Evolutionary conservation across 2,113 vertebrate genomes (phyloP).

Genomic region (Petromus typicus): DNA sequence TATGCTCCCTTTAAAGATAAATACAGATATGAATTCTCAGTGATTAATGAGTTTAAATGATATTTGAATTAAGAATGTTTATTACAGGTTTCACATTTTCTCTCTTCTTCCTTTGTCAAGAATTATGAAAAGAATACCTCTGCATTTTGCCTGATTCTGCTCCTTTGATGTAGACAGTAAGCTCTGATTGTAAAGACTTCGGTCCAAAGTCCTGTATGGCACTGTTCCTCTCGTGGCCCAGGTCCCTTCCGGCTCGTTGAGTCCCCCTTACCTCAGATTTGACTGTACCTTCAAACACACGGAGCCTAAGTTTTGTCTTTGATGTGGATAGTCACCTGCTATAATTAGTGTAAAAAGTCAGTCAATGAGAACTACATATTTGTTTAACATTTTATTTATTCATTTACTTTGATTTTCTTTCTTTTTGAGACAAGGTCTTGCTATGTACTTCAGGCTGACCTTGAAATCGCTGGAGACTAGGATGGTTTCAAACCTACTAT

Average conservation of each 20-base stretch:
- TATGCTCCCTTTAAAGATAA: constrained; percentile 69
- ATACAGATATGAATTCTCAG: constrained; percentile 55
- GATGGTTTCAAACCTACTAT: background rate
- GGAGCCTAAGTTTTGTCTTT: background rate
- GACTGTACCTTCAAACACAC: background rate
- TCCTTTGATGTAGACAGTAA: constrained; percentile 40
- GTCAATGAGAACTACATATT: background rate
- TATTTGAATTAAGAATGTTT: constrained; percentile 77
- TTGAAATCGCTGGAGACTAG: background rate
- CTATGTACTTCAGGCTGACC: background rate
- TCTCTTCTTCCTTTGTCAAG: constrained; percentile 66
- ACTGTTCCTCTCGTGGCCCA: background rate
- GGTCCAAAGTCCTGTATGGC: background rate
- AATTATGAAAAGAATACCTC: constrained; percentile 62
- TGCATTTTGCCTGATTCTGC: background rate
- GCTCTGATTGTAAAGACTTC: background rate
- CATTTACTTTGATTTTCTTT: background rate
- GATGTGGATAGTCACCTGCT: background rate
- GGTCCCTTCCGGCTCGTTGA: background rate
- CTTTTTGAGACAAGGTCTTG: background rate
- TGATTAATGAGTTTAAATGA: constrained; percentile 72
- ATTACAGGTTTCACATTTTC: constrained; percentile 70
- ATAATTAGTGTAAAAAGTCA: background rate
- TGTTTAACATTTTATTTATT: background rate
- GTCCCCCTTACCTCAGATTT: background rate